Percentiles rank a stretch among this genome's conserved stretches.
phyloP scores from a whole-genome alignment of 2,113 vertebrate species.

The Epinephelus moara region DNA sequence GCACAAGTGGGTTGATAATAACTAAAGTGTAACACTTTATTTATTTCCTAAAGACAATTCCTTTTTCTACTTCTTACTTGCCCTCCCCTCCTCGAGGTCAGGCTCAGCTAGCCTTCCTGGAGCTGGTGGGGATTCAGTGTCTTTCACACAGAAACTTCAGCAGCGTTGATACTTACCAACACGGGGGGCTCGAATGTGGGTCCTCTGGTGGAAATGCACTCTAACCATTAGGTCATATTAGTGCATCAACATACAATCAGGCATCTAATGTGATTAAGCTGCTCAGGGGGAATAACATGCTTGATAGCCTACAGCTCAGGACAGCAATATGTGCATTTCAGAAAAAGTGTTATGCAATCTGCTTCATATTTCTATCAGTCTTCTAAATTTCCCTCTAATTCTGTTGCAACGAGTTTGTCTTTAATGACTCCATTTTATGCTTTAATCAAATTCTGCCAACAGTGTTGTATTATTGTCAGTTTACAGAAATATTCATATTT shows the following conservation, averaged over 20 bases:
- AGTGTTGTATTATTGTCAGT: too few relatives aligned
- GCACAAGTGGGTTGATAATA: neutral
- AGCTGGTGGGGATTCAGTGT: slow-evolving; percentile 15
- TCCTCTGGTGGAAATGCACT: slow-evolving; percentile 50
- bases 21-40: neutral
- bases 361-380: neutral
- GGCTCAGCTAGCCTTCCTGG: slow-evolving; percentile 44
- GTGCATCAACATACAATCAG: slow-evolving; percentile 36
- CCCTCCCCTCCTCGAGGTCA: slow-evolving; percentile 26
- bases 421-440: neutral
- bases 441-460: neutral
- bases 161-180: slow-evolving; percentile 52
- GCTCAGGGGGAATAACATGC: neutral
- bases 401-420: neutral
- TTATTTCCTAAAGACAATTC: neutral
- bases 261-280: slow-evolving; percentile 9
- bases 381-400: neutral
- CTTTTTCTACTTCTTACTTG: neutral
- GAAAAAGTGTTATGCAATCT: neutral
- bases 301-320: neutral
- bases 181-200: slow-evolving; percentile 15
- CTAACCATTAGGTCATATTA: slow-evolving; percentile 48
- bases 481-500: neutral
- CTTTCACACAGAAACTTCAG: slow-evolving; percentile 50
- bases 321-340: slow-evolving; percentile 12